These are phyloP conservation scores for Eidolon dupreanum DNA, from an alignment of 2,797 vertebrate genomes.

Conservation along the genomic window DNA sequence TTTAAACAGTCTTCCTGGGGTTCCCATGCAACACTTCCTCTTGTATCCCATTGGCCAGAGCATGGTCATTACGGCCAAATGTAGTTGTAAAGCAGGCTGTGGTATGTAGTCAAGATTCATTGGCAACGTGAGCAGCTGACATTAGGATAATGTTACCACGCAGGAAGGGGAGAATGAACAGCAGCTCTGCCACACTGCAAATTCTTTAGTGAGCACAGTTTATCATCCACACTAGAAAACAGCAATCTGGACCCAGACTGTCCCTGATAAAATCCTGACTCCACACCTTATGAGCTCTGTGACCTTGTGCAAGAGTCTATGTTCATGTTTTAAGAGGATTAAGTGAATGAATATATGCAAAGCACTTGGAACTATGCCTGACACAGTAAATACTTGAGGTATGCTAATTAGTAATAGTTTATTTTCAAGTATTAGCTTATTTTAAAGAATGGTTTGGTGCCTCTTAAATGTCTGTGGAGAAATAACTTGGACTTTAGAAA, in stretches of 20 bases:
- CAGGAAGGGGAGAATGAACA: background rate
- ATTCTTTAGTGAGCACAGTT: background rate
- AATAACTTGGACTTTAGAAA: background rate
- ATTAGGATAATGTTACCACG: background rate
- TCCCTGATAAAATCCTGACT: background rate
- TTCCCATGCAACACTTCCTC: background rate
- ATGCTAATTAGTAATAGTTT: background rate
- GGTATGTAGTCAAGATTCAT: background rate
- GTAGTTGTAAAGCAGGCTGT: background rate
- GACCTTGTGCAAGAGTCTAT: background rate
- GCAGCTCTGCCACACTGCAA: background rate
- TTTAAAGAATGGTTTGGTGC: background rate
- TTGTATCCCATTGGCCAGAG: background rate
- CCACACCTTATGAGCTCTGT: background rate
- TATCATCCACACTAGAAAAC: background rate
- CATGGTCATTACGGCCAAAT: background rate
- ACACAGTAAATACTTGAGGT: background rate
- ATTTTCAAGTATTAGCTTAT: constrained; percentile 12
- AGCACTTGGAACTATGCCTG: background rate
- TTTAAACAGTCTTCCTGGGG: background rate
- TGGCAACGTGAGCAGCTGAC: background rate
- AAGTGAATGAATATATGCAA: background rate
- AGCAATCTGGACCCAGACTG: background rate
- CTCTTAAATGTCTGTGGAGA: background rate
- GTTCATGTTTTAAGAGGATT: background rate